A percentile compares a stretch with the other conserved stretches of the same genome.
These are phyloP conservation scores for Apamea crenata DNA, from an alignment of 2,888 invertebrate genomes.

Conservation along the genomic window DNA sequence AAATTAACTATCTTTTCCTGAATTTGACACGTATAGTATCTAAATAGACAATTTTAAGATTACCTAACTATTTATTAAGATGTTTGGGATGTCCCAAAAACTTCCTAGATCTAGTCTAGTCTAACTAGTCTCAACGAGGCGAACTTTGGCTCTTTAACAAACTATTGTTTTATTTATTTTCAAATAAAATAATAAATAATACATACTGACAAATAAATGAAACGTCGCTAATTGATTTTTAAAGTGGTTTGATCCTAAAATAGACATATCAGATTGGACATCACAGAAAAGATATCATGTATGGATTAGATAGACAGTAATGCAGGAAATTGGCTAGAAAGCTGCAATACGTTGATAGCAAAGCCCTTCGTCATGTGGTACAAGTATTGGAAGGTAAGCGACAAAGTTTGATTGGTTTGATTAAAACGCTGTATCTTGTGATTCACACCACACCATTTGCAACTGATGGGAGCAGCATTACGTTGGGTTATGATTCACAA, in stretches of 20 bases:
- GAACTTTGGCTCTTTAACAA: background rate
- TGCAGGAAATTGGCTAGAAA: constrained; percentile 46
- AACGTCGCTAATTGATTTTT: background rate
- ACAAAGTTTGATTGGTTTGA: background rate
- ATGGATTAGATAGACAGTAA: constrained; percentile 13
- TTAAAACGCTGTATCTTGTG: background rate
- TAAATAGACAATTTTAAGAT: background rate
- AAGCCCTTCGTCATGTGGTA: constrained; percentile 25
- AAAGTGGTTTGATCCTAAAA: background rate
- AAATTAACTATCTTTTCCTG: too few relatives aligned
- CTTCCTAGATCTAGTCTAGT: background rate
- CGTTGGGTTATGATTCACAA: background rate
- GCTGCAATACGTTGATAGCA: constrained; percentile 41
- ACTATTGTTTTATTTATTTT: too few relatives aligned
- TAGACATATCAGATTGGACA: background rate
- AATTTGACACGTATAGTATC: background rate
- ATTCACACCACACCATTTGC: constrained; percentile 1
- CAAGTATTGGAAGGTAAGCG: constrained; percentile 29
- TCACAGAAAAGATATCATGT: constrained; percentile 12
- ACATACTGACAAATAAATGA: too few relatives aligned
- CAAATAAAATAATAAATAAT: background rate
- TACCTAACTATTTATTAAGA: background rate
- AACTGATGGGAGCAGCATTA: background rate
- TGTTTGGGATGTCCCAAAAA: background rate
- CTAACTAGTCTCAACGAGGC: background rate